These are phyloP conservation scores for Mirza zaza DNA, from an alignment of 2,113 vertebrate genomes.

Conservation along the genomic window DNA sequence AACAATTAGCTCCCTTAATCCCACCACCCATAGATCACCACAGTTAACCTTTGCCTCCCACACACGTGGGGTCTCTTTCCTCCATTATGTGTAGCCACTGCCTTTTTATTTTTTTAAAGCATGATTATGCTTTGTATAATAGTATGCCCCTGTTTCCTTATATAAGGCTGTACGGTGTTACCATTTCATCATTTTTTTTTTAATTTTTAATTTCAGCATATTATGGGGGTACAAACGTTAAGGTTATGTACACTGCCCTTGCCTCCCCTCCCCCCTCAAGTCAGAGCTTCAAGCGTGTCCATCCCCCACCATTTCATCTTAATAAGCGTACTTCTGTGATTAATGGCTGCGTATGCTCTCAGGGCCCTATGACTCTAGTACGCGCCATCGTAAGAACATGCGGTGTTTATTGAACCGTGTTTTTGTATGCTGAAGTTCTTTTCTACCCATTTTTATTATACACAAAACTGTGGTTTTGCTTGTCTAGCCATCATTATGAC, in stretches of 20 bases:
- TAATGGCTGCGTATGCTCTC: too few relatives aligned
- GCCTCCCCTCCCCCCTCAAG: too few relatives aligned
- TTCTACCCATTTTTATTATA: background rate
- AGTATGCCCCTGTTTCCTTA: background rate
- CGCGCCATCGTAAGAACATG: background rate
- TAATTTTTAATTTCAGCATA: too few relatives aligned
- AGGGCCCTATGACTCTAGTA: accelerated
- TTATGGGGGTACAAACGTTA: too few relatives aligned
- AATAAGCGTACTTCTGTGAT: background rate
- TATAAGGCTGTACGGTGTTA: background rate
- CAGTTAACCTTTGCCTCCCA: background rate
- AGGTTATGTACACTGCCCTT: too few relatives aligned
- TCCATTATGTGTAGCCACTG: background rate
- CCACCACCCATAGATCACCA: background rate
- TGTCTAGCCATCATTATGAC: background rate
- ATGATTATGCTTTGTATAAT: background rate
- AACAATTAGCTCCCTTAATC: background rate
- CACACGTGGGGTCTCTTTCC: background rate
- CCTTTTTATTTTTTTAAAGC: background rate
- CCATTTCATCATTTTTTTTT: too few relatives aligned
- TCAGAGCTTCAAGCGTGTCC: too few relatives aligned
- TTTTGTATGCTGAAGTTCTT: background rate
- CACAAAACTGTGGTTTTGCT: background rate
- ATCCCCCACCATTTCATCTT: too few relatives aligned
- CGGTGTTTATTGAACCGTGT: background rate